Percentiles rank a stretch among this genome's conserved stretches.
These are phyloP conservation scores for Hofmannophila pseudospretella DNA, from an alignment of 2,888 invertebrate genomes.

Conservation along the genomic window DNA sequence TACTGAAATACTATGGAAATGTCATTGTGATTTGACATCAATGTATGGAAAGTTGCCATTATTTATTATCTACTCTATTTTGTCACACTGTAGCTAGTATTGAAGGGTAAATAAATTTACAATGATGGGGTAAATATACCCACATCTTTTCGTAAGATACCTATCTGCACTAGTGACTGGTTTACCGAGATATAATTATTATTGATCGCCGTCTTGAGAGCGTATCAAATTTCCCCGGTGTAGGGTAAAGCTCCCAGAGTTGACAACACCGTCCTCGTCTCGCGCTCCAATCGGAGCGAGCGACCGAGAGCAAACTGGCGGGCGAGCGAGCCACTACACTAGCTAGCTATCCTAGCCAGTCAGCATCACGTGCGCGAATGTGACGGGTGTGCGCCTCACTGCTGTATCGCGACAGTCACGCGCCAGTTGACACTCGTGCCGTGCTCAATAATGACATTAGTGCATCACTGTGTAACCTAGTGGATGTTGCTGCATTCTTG, in stretches of 20 bases:
- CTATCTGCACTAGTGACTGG: too few species aligned
- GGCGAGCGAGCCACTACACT: conserved; percentile 33
- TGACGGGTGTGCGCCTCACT: conserved; percentile 45
- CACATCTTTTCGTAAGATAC: too few species aligned
- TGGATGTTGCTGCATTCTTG: conserved; percentile 46
- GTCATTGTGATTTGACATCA: too few species aligned
- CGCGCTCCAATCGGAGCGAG: conserved; percentile 31
- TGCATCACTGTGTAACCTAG: conserved; percentile 58
- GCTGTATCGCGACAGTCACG: conserved; percentile 53
- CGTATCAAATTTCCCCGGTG: conserved; percentile 30
- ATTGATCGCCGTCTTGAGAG: too few species aligned
- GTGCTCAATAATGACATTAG: conserved; percentile 60
- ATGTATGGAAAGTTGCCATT: too few species aligned
- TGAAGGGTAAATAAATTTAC: too few species aligned
- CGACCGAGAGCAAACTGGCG: conserved; percentile 61
- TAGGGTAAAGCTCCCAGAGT: conserved; percentile 35
- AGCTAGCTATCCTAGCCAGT: conserved; percentile 46
- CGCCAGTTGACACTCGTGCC: conserved; percentile 67
- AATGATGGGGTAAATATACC: too few species aligned
- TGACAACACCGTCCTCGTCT: conserved; percentile 49
- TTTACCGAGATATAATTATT: too few species aligned
- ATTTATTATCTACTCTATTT: too few species aligned
- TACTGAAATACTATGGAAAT: too few species aligned
- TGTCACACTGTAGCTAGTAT: too few species aligned
- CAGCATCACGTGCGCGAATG: conserved; percentile 70